Evolutionary conservation across 2,888 invertebrate species (phyloP), one percentile per base, ranked within the genome.

Genomic region (Argyresthia goedartella): DNA sequence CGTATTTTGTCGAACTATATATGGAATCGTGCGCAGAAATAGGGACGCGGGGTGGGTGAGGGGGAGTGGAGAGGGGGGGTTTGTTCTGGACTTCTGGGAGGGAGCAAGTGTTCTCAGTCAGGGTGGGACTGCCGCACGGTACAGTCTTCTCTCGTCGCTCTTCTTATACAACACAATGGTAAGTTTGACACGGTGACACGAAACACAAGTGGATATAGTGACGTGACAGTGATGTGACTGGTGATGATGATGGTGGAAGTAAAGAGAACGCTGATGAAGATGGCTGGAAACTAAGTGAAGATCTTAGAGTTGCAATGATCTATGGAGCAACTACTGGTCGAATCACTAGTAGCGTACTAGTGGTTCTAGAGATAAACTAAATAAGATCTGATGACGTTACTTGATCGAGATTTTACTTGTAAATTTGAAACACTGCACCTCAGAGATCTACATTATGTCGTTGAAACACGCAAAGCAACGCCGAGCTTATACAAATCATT

Each of bases 71-170:
- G 66, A 66, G 63, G 67, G 69, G 67, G 64, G 63, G 57, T 55
- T 52, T 61, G 61, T 66, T 67, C 72, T 71, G 78, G 76, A 73
- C 62, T 63, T 61, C 57, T 59, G 66, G 63, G 71, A 60, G 67
- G 71, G 71, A 66, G 63, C 71, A 64, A 65, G 59, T 67, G 57
- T 71, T 80, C 80, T 76, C 82, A 86, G 85, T 84, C 82, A 80
- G 84, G 84, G 81, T 79, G 81, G 80, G 82, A 84, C 84, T 81
- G 76, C 78, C 79, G 80, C 78, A 67, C 77, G 76, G 74, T 74
- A 70, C 81, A 82, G 85, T 86, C 84, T 73, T 80, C 82, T 79
- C 78, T 78, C 81, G 75, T 81, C 80, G 79, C 73, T 74, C 73
- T 73, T 73, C 78, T 76, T 74, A 66, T 67, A 78, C 69, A 80